A percentile compares a stretch with the other conserved stretches of the same genome.
Evolutionary conservation across 1,140 invertebrate genomes (phyloP).

Genomic region (Coenobita brevimanus): DNA sequence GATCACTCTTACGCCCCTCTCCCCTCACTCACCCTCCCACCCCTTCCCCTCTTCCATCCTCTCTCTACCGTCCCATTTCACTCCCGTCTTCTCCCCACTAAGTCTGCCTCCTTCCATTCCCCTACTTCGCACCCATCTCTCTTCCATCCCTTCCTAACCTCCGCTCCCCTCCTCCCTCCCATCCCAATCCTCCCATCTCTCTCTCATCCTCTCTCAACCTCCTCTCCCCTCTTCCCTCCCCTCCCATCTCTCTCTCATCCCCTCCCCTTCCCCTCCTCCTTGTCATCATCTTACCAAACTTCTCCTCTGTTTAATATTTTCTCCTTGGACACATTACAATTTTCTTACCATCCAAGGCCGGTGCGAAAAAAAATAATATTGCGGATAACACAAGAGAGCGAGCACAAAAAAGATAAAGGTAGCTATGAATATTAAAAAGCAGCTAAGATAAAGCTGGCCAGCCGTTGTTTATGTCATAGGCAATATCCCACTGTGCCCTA

Average conservation of each 20-base stretch:
- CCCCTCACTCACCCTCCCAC: neutral
- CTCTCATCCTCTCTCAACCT: too few species aligned
- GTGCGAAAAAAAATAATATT: too few species aligned
- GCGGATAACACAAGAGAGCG: neutral
- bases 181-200: neutral
- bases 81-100: neutral
- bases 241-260: too few species aligned
- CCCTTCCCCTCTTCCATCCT: neutral
- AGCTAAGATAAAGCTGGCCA: conserved; percentile 24
- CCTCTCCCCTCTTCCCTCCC: too few species aligned
- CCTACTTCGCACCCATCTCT: neutral
- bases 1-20: neutral
- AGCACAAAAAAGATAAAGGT: neutral
- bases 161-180: neutral
- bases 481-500: conserved; percentile 19
- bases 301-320: too few species aligned
- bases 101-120: neutral
- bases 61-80: neutral
- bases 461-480: conserved; percentile 29
- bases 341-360: too few species aligned
- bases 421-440: conserved; percentile 29
- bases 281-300: too few species aligned
- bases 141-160: neutral
- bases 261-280: too few species aligned
- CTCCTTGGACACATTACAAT: too few species aligned